Evolutionary conservation across 2,888 invertebrate species (phyloP).

Genomic region (Cosmopolites sordidus): DNA sequence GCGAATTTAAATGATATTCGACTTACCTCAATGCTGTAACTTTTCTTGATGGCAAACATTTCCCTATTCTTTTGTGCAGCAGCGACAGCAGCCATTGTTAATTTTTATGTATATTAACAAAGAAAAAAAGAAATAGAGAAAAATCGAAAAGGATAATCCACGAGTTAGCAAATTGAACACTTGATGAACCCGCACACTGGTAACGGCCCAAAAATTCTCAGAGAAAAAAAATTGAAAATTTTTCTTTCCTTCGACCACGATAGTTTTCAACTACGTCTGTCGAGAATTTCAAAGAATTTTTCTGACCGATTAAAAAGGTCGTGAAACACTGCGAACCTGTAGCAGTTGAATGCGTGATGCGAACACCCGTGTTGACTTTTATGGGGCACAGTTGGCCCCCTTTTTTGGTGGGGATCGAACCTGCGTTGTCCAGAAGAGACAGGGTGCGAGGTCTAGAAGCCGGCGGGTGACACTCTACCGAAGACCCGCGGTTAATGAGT

Average conservation of each 20-base stretch:
- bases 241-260: conserved; percentile 22
- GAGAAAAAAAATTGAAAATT: conserved; percentile 6
- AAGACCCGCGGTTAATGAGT: conserved; percentile 5
- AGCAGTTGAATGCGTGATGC: conserved; percentile 20
- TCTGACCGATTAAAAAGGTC: conserved; percentile 16
- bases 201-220: conserved; percentile 5
- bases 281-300: conserved; percentile 18
- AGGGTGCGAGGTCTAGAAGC: conserved; percentile 16
- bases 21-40: conserved; percentile 95
- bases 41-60: conserved; percentile 95
- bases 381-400: conserved; percentile 19
- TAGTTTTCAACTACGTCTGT: conserved; percentile 24
- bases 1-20: no score
- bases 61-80: conserved; percentile 92
- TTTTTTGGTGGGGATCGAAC: conserved; percentile 14
- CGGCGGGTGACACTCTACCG: conserved; percentile 6
- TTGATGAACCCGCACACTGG: not conserved
- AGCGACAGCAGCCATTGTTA: conserved; percentile 75
- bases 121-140: conserved; percentile 2
- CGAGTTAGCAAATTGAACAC: no score
- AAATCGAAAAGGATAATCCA: not conserved
- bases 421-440: conserved; percentile 14
- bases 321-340: conserved; percentile 22
- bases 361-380: conserved; percentile 19
- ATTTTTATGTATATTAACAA: conserved; percentile 4